A percentile compares a stretch with the other conserved stretches of the same genome.
Conservation (phyloP, 2,797 vertebrate species). For the Ctenosaura bakeri region DNA sequence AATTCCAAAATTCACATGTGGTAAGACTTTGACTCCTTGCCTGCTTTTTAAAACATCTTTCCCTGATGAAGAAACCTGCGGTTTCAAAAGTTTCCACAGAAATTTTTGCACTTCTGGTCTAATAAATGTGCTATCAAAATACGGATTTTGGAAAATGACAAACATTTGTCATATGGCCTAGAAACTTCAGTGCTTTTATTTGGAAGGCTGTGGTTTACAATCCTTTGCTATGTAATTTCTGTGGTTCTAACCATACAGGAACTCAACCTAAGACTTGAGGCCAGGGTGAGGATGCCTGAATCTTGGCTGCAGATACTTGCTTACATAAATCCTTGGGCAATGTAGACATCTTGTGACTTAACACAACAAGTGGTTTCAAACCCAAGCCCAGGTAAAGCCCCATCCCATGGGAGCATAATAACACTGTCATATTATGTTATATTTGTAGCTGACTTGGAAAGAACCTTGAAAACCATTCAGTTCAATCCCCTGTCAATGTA, state of each 20-base stretch:
- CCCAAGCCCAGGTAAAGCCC: not conserved
- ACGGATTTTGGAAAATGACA: too few species aligned
- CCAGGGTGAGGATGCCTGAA: not conserved
- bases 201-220: not conserved
- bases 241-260: not conserved
- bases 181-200: not conserved
- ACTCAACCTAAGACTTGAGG: not conserved
- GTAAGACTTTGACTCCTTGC: too few species aligned
- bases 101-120: too few species aligned
- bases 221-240: not conserved
- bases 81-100: too few species aligned
- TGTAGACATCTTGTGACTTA: not conserved
- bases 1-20: too few species aligned
- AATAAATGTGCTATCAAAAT: too few species aligned
- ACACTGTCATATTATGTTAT: not conserved
- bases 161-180: not conserved
- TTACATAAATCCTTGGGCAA: not conserved
- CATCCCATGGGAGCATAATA: not conserved
- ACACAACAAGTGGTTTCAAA: not conserved
- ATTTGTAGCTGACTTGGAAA: not conserved
- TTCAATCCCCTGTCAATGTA: not conserved
- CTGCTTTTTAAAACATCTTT: too few species aligned
- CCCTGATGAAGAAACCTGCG: too few species aligned
- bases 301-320: not conserved
- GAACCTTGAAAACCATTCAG: not conserved